Percentiles rank a stretch among this genome's conserved stretches.
phyloP scores from a whole-genome alignment of 2,888 invertebrate species.

The Leptothorax acervorum region DNA sequence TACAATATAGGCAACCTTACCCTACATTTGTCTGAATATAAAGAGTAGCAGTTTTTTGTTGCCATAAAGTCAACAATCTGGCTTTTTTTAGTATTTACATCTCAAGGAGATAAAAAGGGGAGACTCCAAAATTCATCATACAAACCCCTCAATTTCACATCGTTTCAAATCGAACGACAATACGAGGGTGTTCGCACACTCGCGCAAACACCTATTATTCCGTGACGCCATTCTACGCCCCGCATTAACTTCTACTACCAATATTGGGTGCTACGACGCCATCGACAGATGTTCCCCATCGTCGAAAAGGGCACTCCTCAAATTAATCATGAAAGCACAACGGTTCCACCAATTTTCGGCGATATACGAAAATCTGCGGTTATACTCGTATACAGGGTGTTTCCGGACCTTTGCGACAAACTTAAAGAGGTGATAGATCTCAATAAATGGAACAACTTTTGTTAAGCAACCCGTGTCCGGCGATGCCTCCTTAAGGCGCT shows the following conservation, averaged over 20 bases:
- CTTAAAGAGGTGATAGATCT: no score
- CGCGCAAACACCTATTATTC: constrained; percentile 59
- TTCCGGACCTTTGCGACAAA: no score
- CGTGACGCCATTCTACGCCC: constrained; percentile 12
- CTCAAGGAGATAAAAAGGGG: background rate
- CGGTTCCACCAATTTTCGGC: constrained; percentile 25
- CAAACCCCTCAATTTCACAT: constrained; percentile 41
- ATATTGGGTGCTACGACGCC: constrained; percentile 41
- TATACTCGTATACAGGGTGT: background rate
- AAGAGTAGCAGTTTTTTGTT: background rate
- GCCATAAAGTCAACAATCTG: background rate
- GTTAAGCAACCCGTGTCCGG: no score
- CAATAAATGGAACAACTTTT: no score
- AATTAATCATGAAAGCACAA: constrained; percentile 64
- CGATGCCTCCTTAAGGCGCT: no score
- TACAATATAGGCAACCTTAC: no score
- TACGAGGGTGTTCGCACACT: constrained; percentile 47
- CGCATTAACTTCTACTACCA: constrained; percentile 63
- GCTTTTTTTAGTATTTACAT: background rate
- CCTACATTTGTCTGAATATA: background rate
- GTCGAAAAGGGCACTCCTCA: constrained; percentile 48
- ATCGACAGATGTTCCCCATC: constrained; percentile 72
- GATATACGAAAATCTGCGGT: constrained; percentile 58
- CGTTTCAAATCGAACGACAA: constrained; percentile 33
- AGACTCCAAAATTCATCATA: constrained; percentile 62